Evolutionary conservation across 2,113 vertebrate species (phyloP), one percentile per base, ranked within the genome.

Genomic region (Gobius niger): DNA sequence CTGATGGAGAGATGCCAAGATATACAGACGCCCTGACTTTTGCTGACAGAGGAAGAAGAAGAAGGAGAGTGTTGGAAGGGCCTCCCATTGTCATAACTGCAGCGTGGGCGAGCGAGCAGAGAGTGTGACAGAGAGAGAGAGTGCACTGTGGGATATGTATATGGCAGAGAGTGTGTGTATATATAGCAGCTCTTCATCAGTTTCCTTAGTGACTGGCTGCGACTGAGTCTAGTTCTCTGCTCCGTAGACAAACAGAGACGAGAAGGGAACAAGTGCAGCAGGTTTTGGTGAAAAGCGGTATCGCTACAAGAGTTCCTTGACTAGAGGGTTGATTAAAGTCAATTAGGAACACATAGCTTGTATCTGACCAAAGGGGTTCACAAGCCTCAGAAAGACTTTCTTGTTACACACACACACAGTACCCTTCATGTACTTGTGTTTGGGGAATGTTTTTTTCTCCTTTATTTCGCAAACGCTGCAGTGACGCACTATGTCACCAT

Each of bases 161-260:
- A 64, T 75, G 75, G 34, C 13, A 44, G 69, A 74, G 64, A 67
- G 52, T 74, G 40, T 76, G 24, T 76, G 40, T 88, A 77, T 87
- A 79, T 87, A 84, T 84, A 80, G 79, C 85, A 82, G 72, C 70
- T 71, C 86, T 87, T 88, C 85, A 87, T 82, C 81, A 83, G 88
- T 88, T 88, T 88, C 90, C 90, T 88, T 89, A 88, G 84, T 86
- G 87, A 88, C 83, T 78, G 85, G 50, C 74, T 84, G 67, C 46
- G 73, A 74, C 77, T 78, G 76, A 78, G 80, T 70, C 77, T 67
- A 65, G 57, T 57, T 62, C 73, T 72, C 46, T 15, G 44, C 73
- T 73, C 63, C 44, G 51, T 68, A 65, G 64, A 65, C 68, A 73
- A 65, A 54, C 46, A 47, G 69, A 56, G 62, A 69, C 52, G 42